Evolutionary conservation across 2,888 invertebrate species (phyloP).

Genomic region (Cephus rjabovi): DNA sequence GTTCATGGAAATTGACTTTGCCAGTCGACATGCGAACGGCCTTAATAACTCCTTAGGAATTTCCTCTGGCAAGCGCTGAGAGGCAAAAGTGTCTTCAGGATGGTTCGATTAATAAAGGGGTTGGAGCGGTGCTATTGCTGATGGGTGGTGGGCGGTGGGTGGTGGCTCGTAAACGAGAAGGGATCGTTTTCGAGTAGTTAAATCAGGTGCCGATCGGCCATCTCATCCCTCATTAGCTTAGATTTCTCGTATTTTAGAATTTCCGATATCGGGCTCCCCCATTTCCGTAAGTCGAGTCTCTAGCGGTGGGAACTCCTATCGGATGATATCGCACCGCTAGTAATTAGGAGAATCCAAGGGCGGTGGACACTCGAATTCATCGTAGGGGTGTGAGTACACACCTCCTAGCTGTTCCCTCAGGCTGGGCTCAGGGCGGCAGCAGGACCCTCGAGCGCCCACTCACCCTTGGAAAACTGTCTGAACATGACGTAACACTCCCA

Average conservation of each 20-base stretch:
- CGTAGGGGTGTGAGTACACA: slow-evolving; percentile 29
- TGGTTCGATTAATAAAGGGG: neutral
- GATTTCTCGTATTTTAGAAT: slow-evolving; percentile 50
- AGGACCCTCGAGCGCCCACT: slow-evolving; percentile 32
- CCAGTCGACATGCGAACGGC: neutral
- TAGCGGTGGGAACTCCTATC: slow-evolving; percentile 40
- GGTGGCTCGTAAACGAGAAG: neutral
- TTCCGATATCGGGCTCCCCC: slow-evolving; percentile 33
- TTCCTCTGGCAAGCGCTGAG: neutral
- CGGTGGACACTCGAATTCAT: slow-evolving; percentile 63
- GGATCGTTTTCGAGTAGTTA: neutral
- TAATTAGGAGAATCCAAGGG: slow-evolving; percentile 53
- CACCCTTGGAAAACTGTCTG: slow-evolving; percentile 60
- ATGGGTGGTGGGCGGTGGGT: too few relatives aligned
- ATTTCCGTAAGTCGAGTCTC: slow-evolving; percentile 20
- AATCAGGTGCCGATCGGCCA: neutral
- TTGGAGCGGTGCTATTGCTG: neutral
- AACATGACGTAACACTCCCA: slow-evolving; percentile 65
- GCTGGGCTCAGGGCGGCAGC: neutral
- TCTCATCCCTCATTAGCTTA: slow-evolving; percentile 52
- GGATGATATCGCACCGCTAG: slow-evolving; percentile 42
- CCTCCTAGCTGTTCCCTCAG: neutral
- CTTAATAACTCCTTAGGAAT: neutral
- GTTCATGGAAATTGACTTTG: neutral
- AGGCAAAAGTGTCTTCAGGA: neutral